These are phyloP conservation scores for Martes martes DNA, from an alignment of 2,113 vertebrate species.

Conservation along the genomic window DNA sequence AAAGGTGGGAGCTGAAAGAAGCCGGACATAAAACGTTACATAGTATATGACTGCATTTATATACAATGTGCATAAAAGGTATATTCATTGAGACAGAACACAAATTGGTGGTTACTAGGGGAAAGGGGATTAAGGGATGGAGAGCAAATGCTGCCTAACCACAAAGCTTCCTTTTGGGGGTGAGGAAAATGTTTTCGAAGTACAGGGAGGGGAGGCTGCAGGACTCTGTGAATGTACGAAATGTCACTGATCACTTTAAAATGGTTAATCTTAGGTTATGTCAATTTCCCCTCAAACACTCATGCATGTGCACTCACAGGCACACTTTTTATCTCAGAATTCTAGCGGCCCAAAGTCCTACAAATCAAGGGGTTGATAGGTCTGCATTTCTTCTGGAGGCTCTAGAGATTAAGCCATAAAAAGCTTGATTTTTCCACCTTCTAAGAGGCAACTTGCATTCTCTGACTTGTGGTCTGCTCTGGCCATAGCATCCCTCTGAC, in stretches of 20 bases:
- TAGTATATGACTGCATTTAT: neutral
- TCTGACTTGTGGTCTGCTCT: neutral
- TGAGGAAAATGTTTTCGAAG: neutral
- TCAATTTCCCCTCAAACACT: neutral
- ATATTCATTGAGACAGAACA: neutral
- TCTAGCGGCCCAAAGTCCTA: neutral
- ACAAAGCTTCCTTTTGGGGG: neutral
- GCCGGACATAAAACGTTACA: neutral
- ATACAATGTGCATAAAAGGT: neutral
- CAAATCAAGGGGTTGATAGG: neutral
- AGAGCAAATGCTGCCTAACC: neutral
- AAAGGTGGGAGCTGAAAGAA: neutral
- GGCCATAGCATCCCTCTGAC: neutral
- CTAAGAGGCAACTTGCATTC: neutral
- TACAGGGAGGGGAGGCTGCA: neutral
- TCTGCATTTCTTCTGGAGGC: neutral
- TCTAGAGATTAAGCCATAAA: neutral
- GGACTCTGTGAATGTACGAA: neutral
- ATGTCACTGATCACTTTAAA: neutral
- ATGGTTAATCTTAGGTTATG: neutral
- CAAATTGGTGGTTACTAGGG: neutral
- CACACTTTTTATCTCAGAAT: neutral
- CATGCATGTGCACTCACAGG: neutral
- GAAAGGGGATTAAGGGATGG: neutral
- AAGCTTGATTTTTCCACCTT: neutral